Evolutionary conservation across 2,888 invertebrate genomes (phyloP), one percentile per base, ranked within the genome.

Genomic region (Epistrophe eligans): DNA sequence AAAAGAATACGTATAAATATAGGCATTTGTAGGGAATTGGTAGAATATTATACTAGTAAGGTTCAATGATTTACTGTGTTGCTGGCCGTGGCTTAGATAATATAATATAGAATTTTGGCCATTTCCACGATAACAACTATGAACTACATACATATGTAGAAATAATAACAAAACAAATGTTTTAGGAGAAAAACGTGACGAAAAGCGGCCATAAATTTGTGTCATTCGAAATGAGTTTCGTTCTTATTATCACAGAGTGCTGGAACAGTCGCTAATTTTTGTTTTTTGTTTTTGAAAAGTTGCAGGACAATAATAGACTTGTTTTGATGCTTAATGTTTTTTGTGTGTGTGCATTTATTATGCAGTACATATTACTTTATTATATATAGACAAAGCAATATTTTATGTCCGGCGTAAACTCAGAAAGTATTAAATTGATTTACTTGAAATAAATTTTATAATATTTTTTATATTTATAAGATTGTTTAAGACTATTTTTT

Each of bases 21-120:
- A 45, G 32, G 3, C 24, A 24, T 24, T 17, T 5, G 13, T 50
- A 48, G 66, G 40, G 19, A 62, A 43, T 28, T 64, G 40, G 40
- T 62, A 10, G 24, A 62, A 62, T 64, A 52, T 38, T 52, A 52
- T 24, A 45, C 28, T 10, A 17, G 71, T 58, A n/a, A 5, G 19
- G 71, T 38, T 76, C 43, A 17, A 76, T 76, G 76, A 45, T 64
- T 71, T 11, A 43, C 11, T 40, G n/a, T 40, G 19, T 3, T 40
- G 32, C 32, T 55, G 77, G 52, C n/a, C 11, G 58, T 60, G 43
- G 72, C 35, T 24, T 67, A 77, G 48, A 60, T 48, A 43, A 80
- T 60, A 73, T 72, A 77, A 72, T 28, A 15, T 24, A 15, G 1
- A 28, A 28, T 67, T 81, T 72, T 70, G 62, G 67, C 48, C 48